A percentile compares a stretch with the other conserved stretches of the same genome.
Conservation (phyloP, 2,113 vertebrate species). For the Falco punctatus region DNA sequence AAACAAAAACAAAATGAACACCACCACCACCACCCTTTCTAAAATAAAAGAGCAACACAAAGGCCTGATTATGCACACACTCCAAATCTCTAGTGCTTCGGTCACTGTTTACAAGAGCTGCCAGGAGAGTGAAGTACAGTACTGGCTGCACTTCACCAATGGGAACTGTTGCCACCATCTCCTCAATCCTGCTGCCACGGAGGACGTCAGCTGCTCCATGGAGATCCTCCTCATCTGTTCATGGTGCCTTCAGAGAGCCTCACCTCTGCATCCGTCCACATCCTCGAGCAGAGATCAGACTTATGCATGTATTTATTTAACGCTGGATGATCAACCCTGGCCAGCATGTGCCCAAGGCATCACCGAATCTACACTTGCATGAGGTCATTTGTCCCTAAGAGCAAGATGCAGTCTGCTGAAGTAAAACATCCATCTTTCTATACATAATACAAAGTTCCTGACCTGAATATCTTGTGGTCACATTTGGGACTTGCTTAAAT, state of each 20-base stretch:
- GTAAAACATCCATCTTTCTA: fast-evolving
- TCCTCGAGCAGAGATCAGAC: fast-evolving
- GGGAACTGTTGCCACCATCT: too few relatives aligned
- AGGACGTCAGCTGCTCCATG: neutral
- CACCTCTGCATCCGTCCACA: neutral
- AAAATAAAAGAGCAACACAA: neutral
- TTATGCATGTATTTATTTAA: too few relatives aligned
- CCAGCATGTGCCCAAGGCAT: neutral
- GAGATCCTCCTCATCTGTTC: neutral
- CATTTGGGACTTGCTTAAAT: neutral
- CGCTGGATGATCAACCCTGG: fast-evolving
- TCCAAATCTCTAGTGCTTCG: fast-evolving
- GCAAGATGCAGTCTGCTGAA: fast-evolving
- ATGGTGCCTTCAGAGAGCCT: neutral
- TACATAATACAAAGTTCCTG: neutral
- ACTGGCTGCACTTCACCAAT: neutral
- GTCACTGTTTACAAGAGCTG: neutral
- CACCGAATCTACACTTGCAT: neutral
- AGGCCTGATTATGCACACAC: neutral
- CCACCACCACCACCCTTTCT: neutral
- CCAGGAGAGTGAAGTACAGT: neutral
- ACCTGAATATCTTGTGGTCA: neutral
- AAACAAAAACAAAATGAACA: neutral
- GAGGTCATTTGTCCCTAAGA: neutral
- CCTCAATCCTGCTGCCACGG: fast-evolving